A percentile compares a stretch with the other conserved stretches of the same genome.
phyloP scores from a whole-genome alignment of 2,113 vertebrate genomes.

The Serinus canaria region DNA sequence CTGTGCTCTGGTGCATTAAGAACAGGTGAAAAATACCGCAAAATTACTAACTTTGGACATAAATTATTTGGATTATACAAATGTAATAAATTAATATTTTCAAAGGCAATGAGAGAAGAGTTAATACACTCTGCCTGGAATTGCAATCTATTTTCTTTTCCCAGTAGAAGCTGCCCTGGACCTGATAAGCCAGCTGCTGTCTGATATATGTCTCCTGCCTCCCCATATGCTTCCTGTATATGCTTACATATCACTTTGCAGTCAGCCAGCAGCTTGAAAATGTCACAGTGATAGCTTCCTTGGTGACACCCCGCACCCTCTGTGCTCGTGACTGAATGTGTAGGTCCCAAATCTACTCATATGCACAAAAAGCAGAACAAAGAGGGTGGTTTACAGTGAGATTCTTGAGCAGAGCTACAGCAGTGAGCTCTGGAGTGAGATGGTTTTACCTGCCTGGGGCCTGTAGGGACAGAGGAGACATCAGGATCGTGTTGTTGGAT shows the following conservation, averaged over 20 bases:
- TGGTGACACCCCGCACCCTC: neutral
- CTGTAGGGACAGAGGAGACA: neutral
- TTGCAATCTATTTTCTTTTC: conserved; percentile 10
- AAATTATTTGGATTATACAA: neutral
- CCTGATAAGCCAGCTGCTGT: conserved; percentile 9
- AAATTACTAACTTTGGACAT: neutral
- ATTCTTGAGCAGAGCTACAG: neutral
- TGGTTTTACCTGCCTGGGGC: neutral
- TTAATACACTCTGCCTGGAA: neutral
- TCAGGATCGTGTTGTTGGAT: rapidly evolving
- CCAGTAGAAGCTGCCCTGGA: neutral
- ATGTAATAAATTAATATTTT: neutral
- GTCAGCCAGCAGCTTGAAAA: conserved; percentile 36
- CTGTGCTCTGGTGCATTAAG: neutral
- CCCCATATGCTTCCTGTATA: neutral
- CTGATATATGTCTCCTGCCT: conserved; percentile 15
- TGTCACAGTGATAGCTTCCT: neutral
- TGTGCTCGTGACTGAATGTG: neutral
- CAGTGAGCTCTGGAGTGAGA: neutral
- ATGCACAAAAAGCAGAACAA: neutral
- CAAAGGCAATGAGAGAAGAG: neutral
- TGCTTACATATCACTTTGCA: conserved; percentile 24
- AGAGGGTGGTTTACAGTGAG: neutral
- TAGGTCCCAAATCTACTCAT: neutral
- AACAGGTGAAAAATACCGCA: neutral